Conservation (phyloP, 2,888 invertebrate species). For the Tetanocera ferruginea region DNA sequence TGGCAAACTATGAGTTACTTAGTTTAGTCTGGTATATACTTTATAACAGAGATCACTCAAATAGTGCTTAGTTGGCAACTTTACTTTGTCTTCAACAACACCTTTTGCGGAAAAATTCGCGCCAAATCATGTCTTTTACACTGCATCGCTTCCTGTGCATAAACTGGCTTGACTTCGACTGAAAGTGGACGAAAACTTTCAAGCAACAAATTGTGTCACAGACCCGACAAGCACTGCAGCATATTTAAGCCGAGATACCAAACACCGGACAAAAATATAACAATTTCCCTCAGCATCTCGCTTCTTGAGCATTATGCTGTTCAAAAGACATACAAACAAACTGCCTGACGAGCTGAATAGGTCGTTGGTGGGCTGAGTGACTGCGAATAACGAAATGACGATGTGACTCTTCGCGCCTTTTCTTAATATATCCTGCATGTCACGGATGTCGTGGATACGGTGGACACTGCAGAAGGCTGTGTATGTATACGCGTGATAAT, state of each 20-base stretch:
- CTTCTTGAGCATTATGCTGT: constrained; percentile 51
- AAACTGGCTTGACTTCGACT: constrained; percentile 42
- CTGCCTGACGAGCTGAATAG: constrained; percentile 1
- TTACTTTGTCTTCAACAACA: constrained; percentile 5
- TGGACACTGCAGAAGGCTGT: constrained; percentile 46
- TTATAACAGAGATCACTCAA: no score
- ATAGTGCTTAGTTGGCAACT: constrained; percentile 13
- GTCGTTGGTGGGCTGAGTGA: background rate
- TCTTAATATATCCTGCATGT: constrained; percentile 44
- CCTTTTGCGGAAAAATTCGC: constrained; percentile 50
- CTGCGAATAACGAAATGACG: constrained; percentile 50
- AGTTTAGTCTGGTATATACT: no score
- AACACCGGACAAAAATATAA: constrained; percentile 36
- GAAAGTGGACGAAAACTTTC: constrained; percentile 53
- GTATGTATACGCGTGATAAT: constrained; percentile 39
- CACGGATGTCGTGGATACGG: constrained; percentile 25
- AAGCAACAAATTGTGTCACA: constrained; percentile 55
- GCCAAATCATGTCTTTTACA: constrained; percentile 59
- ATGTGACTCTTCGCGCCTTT: constrained; percentile 54
- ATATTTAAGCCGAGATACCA: constrained; percentile 40
- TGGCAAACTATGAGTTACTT: no score
- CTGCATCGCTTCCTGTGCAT: constrained; percentile 49
- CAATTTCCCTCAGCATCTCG: constrained; percentile 37
- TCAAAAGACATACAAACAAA: constrained; percentile 41
- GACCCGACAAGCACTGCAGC: constrained; percentile 52